Evolutionary conservation across 2,797 vertebrate genomes (phyloP).

Genomic region (Pempheris klunzingeri): DNA sequence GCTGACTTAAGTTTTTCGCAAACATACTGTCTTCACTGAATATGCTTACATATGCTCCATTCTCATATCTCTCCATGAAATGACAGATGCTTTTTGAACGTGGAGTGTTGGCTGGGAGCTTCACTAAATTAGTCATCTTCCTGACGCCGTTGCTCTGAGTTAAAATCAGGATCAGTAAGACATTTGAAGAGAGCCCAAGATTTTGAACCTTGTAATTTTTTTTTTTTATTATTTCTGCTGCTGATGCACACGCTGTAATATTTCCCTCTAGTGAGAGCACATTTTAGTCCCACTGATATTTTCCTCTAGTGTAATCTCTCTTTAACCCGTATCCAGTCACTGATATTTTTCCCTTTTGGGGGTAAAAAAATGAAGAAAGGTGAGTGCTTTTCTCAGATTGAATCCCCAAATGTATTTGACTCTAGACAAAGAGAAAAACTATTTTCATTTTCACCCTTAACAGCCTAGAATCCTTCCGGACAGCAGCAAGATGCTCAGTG

Average conservation of each 20-base stretch:
- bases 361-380: slow-evolving; percentile 48
- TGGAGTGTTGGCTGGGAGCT: slow-evolving; percentile 37
- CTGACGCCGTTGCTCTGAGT: slow-evolving; percentile 58
- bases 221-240: slow-evolving; percentile 31
- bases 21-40: slow-evolving; percentile 37
- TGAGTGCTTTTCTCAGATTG: slow-evolving; percentile 58
- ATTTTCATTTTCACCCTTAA: slow-evolving; percentile 68
- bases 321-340: slow-evolving; percentile 61
- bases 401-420: slow-evolving; percentile 61
- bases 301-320: slow-evolving; percentile 61
- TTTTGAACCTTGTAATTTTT: slow-evolving; percentile 35
- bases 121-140: slow-evolving; percentile 63
- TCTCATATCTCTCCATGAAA: slow-evolving; percentile 39
- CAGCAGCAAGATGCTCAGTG: slow-evolving; percentile 38
- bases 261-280: slow-evolving; percentile 46
- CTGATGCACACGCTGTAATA: slow-evolving; percentile 52
- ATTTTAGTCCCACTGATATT: slow-evolving; percentile 53
- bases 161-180: slow-evolving; percentile 64
- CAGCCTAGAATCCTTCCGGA: slow-evolving; percentile 55
- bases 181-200: slow-evolving; percentile 44
- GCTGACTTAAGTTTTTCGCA: slow-evolving; percentile 32
- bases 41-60: slow-evolving; percentile 47
- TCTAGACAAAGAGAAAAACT: slow-evolving; percentile 62
- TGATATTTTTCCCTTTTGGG: slow-evolving; percentile 52
- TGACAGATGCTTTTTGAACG: slow-evolving; percentile 62